phyloP scores from a whole-genome alignment of 2,113 vertebrate genomes.

The Notothenia rossii region DNA sequence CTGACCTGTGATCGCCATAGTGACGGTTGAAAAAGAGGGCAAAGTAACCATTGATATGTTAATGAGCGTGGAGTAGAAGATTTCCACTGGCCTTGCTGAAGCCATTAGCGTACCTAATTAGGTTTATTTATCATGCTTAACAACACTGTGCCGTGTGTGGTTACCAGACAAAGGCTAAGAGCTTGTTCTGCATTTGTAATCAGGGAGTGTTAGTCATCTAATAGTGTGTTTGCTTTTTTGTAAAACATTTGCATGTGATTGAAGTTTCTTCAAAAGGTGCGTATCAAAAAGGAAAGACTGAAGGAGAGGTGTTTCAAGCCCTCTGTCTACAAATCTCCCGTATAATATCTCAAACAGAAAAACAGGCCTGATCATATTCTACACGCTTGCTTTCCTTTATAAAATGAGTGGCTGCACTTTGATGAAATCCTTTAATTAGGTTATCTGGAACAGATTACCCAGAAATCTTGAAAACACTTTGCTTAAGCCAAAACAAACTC shows the following conservation, averaged over 20 bases:
- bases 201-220: constrained; percentile 57
- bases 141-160: constrained; percentile 45
- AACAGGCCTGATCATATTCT: constrained; percentile 7
- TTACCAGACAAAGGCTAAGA: constrained; percentile 61
- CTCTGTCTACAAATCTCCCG: background rate
- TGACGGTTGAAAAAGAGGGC: constrained; percentile 34
- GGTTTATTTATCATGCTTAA: constrained; percentile 72
- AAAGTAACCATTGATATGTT: constrained; percentile 72
- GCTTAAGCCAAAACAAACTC: constrained; percentile 3
- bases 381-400: constrained; percentile 6
- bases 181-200: constrained; percentile 66
- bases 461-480: constrained; percentile 1
- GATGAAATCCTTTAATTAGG: background rate
- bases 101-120: constrained; percentile 70
- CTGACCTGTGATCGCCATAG: constrained; percentile 70
- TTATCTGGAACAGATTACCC: constrained; percentile 23
- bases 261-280: constrained; percentile 57
- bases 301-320: constrained; percentile 12
- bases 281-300: constrained; percentile 29
- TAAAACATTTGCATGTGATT: constrained; percentile 56
- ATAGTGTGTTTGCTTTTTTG: constrained; percentile 56
- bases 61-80: constrained; percentile 65
- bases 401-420: background rate
- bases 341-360: background rate
- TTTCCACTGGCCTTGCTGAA: constrained; percentile 67